Evolutionary conservation across 2,113 vertebrate genomes (phyloP).

Genomic region (Struthio camelus): DNA sequence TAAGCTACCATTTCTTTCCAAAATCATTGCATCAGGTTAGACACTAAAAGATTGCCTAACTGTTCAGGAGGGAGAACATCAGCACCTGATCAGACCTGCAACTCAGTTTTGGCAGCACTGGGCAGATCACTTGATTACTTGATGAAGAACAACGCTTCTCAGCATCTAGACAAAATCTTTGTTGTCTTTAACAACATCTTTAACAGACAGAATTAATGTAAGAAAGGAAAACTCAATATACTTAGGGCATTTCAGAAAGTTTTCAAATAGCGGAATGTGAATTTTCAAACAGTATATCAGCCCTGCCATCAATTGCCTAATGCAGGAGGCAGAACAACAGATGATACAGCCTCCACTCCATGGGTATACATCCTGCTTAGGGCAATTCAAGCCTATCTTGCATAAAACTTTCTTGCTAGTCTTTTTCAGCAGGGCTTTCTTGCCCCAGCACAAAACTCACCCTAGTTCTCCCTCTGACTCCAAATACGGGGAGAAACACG

Average conservation of each 20-base stretch:
- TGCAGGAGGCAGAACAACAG: background rate
- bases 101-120: background rate
- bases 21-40: background rate
- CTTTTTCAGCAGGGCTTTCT: background rate
- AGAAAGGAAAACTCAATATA: background rate
- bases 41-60: background rate
- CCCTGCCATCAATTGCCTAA: background rate
- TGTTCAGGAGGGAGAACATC: background rate
- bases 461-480: background rate
- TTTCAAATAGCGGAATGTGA: background rate
- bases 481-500: background rate
- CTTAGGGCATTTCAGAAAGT: background rate
- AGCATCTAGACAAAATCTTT: background rate
- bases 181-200: background rate
- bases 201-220: background rate
- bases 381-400: background rate
- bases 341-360: background rate
- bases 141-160: background rate
- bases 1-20: background rate
- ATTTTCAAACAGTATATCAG: background rate
- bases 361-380: background rate
- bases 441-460: background rate
- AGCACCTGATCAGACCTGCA: background rate
- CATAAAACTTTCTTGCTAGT: slow-evolving; percentile 3
- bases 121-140: background rate